phyloP scores from a whole-genome alignment of 2,888 invertebrate species.

The Leptinotarsa peninsularis region DNA sequence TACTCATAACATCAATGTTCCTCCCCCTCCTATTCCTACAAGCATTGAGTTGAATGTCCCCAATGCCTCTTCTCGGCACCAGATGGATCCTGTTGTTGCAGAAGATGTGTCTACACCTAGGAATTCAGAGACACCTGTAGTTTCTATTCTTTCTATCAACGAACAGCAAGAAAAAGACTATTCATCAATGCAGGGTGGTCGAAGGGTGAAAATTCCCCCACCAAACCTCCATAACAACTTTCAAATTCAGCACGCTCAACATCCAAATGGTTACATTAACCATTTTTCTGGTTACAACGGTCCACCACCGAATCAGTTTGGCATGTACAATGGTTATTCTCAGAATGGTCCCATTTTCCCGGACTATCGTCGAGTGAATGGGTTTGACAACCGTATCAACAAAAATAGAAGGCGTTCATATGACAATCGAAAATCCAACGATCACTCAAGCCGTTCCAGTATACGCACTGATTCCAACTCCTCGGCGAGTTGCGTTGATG shows the following conservation, averaged over 20 bases:
- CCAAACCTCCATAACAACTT: conserved; percentile 24
- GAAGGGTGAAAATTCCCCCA: conserved; percentile 53
- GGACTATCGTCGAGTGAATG: conserved; percentile 39
- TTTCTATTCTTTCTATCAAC: conserved; percentile 62
- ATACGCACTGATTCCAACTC: conserved; percentile 59
- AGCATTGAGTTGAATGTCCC: conserved; percentile 25
- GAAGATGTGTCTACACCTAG: conserved; percentile 42
- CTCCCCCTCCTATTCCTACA: conserved; percentile 29
- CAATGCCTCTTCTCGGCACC: conserved; percentile 27
- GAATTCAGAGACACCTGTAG: conserved; percentile 62
- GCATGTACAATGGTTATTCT: conserved; percentile 4
- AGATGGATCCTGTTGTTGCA: conserved; percentile 1
- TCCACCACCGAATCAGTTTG: conserved; percentile 28
- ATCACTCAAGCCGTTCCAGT: conserved; percentile 54
- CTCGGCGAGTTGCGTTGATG: conserved; percentile 55
- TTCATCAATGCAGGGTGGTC: conserved; percentile 63
- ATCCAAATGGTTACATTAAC: conserved; percentile 37
- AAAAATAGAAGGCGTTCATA: conserved; percentile 30
- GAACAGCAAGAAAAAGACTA: conserved; percentile 64
- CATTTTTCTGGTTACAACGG: conserved; percentile 28
- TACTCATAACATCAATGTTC: conserved; percentile 29
- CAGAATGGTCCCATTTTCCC: conserved; percentile 20
- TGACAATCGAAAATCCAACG: conserved; percentile 37
- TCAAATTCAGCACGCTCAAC: conserved; percentile 25
- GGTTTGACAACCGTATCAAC: conserved; percentile 32